A percentile compares a stretch with the other conserved stretches of the same genome.
phyloP scores from a whole-genome alignment of 2,113 vertebrate genomes.

The Galemys pyrenaicus region DNA sequence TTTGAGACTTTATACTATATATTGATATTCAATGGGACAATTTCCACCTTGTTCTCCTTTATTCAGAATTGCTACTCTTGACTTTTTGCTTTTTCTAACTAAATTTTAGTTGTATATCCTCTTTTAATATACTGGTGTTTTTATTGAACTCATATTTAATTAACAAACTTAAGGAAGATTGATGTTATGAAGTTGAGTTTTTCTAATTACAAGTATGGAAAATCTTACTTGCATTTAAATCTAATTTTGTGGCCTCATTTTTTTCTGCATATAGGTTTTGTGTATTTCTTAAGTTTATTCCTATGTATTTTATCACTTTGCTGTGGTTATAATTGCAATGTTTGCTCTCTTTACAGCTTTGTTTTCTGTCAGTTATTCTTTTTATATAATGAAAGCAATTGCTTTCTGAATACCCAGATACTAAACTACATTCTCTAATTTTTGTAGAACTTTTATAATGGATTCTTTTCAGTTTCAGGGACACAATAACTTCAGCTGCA shows the following conservation, averaged over 20 bases:
- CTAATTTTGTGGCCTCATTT: background rate
- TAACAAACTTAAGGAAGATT: background rate
- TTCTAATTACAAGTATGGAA: background rate
- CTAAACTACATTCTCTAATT: background rate
- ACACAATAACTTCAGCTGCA: background rate
- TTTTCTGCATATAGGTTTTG: background rate
- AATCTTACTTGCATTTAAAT: background rate
- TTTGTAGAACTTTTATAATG: background rate
- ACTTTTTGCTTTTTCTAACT: background rate
- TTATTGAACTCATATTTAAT: background rate
- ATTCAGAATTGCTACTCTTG: background rate
- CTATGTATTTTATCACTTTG: background rate
- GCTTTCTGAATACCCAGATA: background rate
- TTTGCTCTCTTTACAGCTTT: constrained; percentile 4
- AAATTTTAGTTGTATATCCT: background rate
- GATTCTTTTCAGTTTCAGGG: constrained; percentile 17
- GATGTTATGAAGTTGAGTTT: background rate
- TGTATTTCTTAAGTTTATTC: background rate
- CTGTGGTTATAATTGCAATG: background rate
- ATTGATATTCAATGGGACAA: background rate
- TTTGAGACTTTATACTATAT: background rate
- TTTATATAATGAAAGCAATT: background rate
- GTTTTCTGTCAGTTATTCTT: background rate
- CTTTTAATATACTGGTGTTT: background rate
- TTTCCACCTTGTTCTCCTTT: background rate